phyloP scores from a whole-genome alignment of 2,113 vertebrate species.

The Ceyx margarethae region DNA sequence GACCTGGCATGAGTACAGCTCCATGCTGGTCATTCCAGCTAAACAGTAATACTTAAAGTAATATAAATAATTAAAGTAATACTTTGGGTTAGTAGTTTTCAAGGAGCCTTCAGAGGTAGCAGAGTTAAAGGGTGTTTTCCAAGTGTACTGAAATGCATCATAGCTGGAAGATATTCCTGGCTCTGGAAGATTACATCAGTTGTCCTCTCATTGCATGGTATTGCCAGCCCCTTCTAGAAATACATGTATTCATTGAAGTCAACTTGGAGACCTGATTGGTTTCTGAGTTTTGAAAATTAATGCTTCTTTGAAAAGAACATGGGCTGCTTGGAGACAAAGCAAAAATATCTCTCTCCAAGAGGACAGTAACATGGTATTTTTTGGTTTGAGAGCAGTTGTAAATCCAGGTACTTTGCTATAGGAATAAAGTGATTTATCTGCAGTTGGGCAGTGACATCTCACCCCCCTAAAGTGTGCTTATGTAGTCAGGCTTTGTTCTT shows the following conservation, averaged over 20 bases:
- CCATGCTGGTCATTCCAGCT: neutral
- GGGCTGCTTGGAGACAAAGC: neutral
- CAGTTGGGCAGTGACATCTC: neutral
- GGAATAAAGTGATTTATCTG: neutral
- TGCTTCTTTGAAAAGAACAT: neutral
- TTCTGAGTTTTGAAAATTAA: neutral
- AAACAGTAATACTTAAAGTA: neutral
- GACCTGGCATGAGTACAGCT: neutral
- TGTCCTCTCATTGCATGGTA: fast-evolving
- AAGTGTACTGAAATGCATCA: neutral
- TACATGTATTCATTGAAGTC: neutral
- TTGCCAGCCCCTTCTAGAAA: neutral
- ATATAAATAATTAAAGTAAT: too few species aligned
- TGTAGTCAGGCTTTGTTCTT: neutral
- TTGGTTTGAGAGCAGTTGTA: neutral
- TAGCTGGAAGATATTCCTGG: neutral
- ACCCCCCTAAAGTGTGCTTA: neutral
- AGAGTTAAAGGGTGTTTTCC: neutral
- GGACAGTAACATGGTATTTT: neutral
- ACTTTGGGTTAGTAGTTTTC: neutral
- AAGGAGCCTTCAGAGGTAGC: neutral
- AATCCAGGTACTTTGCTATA: neutral
- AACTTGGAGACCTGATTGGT: neutral
- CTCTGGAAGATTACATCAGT: neutral
- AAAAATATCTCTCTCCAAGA: neutral